These are phyloP conservation scores for Nebria ingens DNA, from an alignment of 1,140 invertebrate genomes.

Conservation along the genomic window DNA sequence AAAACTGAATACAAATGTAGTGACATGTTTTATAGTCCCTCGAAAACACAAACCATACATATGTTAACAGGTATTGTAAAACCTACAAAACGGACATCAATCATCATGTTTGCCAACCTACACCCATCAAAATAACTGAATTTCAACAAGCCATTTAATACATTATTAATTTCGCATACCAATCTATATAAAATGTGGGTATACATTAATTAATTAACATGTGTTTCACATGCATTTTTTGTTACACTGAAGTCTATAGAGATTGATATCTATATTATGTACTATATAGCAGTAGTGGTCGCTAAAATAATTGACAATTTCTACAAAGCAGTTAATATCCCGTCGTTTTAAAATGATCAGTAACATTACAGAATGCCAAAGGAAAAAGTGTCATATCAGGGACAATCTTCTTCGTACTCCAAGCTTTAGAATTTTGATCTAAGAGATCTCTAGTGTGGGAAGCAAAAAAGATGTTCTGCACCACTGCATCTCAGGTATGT, in stretches of 20 bases:
- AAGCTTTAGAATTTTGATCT: too few relatives aligned
- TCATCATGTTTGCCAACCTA: not conserved
- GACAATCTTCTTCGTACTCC: too few relatives aligned
- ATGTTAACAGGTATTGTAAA: constrained; percentile 9
- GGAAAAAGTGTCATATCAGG: too few relatives aligned
- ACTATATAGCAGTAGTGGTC: too few relatives aligned
- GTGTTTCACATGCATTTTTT: not conserved
- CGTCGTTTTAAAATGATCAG: too few relatives aligned
- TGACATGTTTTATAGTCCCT: constrained; percentile 4
- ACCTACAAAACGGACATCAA: not conserved
- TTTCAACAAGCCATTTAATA: not conserved
- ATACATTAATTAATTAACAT: not conserved
- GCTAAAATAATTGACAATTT: too few relatives aligned
- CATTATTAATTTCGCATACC: constrained; percentile 5
- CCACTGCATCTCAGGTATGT: too few relatives aligned
- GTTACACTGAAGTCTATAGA: not conserved
- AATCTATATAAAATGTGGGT: not conserved
- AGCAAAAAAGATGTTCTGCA: too few relatives aligned
- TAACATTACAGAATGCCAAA: too few relatives aligned
- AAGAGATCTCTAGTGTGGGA: too few relatives aligned
- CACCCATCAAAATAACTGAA: constrained; percentile 3
- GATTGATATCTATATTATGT: constrained; percentile 3
- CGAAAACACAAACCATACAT: constrained; percentile 5
- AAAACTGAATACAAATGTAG: constrained; percentile 8
- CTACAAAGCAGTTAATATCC: too few relatives aligned